Percentiles rank a stretch among this genome's conserved stretches.
These are phyloP conservation scores for Phymastichus coffea DNA, from an alignment of 1,140 invertebrate genomes.

Conservation along the genomic window DNA sequence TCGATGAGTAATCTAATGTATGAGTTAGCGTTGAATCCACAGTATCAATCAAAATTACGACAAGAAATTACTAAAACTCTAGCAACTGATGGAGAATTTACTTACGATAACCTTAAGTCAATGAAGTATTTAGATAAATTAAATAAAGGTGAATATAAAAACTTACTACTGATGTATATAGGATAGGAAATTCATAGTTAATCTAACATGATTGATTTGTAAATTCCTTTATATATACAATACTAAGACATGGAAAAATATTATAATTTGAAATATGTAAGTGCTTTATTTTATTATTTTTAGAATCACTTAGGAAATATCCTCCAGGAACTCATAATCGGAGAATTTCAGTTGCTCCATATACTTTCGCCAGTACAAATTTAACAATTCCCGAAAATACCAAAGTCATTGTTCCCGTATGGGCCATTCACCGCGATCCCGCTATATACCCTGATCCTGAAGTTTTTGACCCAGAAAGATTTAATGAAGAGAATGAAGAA, in stretches of 20 bases:
- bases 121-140: constrained; percentile 44
- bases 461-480: constrained; percentile 68
- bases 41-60: constrained; percentile 55
- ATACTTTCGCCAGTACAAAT: constrained; percentile 55
- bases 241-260: no score
- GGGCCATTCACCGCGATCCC: constrained; percentile 66
- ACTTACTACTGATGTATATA: no score
- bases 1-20: constrained; percentile 51
- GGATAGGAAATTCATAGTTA: no score
- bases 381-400: constrained; percentile 55
- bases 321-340: constrained; percentile 57
- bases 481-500: constrained; percentile 54
- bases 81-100: constrained; percentile 31
- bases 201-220: no score
- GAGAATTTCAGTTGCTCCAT: constrained; percentile 51
- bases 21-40: constrained; percentile 55
- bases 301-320: constrained; percentile 63
- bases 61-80: constrained; percentile 51
- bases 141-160: constrained; percentile 36
- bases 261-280: background rate
- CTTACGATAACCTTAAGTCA: constrained; percentile 36
- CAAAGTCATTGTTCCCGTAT: constrained; percentile 56
- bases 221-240: no score
- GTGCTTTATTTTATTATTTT: constrained; percentile 28
- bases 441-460: constrained; percentile 66